These are phyloP conservation scores for Cantharis flavilabris DNA, from an alignment of 2,888 invertebrate genomes.

Conservation along the genomic window DNA sequence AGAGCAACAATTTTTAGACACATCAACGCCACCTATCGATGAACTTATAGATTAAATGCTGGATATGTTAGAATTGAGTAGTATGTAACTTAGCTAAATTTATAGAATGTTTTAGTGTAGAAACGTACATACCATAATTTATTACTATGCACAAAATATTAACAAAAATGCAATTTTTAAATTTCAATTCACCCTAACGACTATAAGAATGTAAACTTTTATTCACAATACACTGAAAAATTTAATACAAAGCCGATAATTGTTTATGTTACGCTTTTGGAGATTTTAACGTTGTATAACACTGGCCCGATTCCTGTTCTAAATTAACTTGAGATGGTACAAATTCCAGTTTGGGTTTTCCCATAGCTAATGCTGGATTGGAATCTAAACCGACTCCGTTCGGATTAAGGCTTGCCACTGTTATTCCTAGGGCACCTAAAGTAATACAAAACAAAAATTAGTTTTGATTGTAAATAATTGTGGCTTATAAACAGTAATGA, in stretches of 20 bases:
- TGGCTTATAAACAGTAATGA: slow-evolving; percentile 4
- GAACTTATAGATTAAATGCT: not conserved
- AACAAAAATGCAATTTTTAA: not conserved
- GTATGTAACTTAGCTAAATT: not conserved
- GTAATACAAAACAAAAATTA: slow-evolving; percentile 8
- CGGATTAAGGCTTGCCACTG: slow-evolving; percentile 66
- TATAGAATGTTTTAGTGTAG: not conserved
- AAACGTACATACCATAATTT: not conserved
- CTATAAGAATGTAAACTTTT: slow-evolving; percentile 18
- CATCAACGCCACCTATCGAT: not conserved
- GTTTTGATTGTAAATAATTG: not conserved
- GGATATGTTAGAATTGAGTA: not conserved
- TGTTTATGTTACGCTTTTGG: slow-evolving; percentile 14
- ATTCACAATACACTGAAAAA: not conserved
- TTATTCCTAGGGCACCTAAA: slow-evolving; percentile 57
- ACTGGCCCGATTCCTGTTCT: slow-evolving; percentile 48
- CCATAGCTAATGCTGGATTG: slow-evolving; percentile 63
- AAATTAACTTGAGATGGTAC: slow-evolving; percentile 50
- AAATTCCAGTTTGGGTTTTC: slow-evolving; percentile 60
- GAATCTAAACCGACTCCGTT: slow-evolving; percentile 67
- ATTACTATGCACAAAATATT: not conserved
- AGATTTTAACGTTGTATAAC: slow-evolving; percentile 43
- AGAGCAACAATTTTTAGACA: not conserved
- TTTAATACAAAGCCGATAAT: not conserved
- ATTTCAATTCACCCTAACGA: not conserved